These are phyloP conservation scores for Cyprinella venusta DNA, from an alignment of 2,797 vertebrate genomes.

Conservation along the genomic window DNA sequence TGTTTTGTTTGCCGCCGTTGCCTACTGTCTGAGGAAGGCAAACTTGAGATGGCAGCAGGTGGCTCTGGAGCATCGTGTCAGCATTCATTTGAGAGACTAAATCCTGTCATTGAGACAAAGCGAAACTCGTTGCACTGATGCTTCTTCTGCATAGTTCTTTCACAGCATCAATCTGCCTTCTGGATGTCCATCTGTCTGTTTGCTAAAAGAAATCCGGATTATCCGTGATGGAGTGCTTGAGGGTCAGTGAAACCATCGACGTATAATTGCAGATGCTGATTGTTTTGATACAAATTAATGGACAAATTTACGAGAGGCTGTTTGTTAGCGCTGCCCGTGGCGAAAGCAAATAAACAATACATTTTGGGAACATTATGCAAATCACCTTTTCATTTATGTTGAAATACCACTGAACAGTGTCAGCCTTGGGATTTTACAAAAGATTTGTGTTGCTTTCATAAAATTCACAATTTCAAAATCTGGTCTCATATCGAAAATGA, in stretches of 20 bases:
- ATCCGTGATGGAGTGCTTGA: constrained; percentile 17
- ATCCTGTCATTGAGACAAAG: constrained; percentile 21
- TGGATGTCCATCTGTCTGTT: constrained; percentile 43
- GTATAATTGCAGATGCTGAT: constrained; percentile 32
- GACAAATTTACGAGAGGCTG: background rate
- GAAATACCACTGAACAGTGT: background rate
- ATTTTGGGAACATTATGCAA: background rate
- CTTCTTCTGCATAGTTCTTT: constrained; percentile 14
- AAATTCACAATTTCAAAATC: background rate
- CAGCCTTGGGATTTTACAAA: background rate
- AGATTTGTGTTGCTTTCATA: background rate
- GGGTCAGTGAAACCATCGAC: constrained; percentile 37
- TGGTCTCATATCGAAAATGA: background rate
- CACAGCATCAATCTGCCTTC: constrained; percentile 20
- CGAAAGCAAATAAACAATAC: constrained; percentile 14
- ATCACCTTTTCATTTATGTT: constrained; percentile 1
- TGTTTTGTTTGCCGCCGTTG: constrained; percentile 31
- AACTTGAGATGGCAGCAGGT: constrained; percentile 36
- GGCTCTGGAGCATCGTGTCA: constrained; percentile 13
- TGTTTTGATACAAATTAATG: constrained; percentile 26
- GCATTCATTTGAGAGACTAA: constrained; percentile 24
- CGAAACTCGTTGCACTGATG: background rate
- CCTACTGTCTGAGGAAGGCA: constrained; percentile 16
- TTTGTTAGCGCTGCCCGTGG: background rate
- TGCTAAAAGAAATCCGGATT: constrained; percentile 11